Base-by-base conservation (phyloP, 2,888 invertebrate genomes). In the Pasiphila rectangulata region DNA sequence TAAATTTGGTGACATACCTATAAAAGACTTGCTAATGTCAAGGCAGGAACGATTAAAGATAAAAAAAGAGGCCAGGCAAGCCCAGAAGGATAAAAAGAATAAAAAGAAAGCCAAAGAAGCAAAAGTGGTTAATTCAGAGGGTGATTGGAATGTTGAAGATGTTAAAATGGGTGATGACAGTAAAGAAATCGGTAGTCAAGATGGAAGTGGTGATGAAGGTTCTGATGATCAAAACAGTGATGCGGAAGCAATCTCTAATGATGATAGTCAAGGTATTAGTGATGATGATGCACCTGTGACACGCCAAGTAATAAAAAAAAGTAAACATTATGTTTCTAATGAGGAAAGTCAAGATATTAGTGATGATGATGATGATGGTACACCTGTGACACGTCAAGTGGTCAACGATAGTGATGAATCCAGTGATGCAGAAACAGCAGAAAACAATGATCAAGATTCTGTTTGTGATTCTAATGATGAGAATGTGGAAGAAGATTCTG, bases 1-100 rank as follows among this genome's bases (percentile, higher is more conserved):
- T 1, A 80, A 70, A 51, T 88, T 83, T 54, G 68, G 72, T 1
- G 75, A 81, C 61, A 71, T 86, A 9, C 72, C 84, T 1, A 85
- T 87, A 12, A 66, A 84, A 54, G 87, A 88, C 37, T 63, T 88
- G 4, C 71, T 87, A 1, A 84, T 88, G 86, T 86, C 88, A 1
- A 63, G 88, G 42, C 59, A 78, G 55, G 88, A 88, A 64, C 76
- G 86, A 49, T 56, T 61, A 47, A 83, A 85, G 44, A 50, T 82
- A 1, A 85, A 86, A 46, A 83, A 85, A 43, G 86, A 89, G 61
- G 79, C 72, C 9, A 76, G 63, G 57, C 79, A 82, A 29, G 75
- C 79, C 48, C 68, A 79, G 42, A 80, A 80, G 53, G 73, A n/a
- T n/a, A n/a, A n/a, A n/a, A n/a, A n/a, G 17, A 32, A 78, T 50